Evolutionary conservation across 2,888 invertebrate genomes (phyloP).

Genomic region (Ditylenchus weischeri): DNA sequence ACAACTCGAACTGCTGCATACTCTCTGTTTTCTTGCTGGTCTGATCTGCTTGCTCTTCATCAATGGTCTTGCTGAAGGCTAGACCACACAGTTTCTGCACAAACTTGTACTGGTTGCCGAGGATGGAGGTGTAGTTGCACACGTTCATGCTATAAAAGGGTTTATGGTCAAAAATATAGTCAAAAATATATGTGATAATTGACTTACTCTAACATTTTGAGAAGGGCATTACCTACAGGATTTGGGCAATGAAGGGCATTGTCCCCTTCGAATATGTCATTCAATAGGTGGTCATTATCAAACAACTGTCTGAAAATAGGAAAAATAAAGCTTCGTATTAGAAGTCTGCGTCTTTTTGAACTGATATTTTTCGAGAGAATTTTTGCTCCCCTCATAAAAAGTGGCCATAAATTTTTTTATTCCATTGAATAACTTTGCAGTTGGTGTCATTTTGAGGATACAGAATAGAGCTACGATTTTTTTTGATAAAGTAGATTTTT

Average conservation of each 20-base stretch:
- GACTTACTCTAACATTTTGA: constrained; percentile 18
- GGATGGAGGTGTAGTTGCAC: constrained; percentile 6
- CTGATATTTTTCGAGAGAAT: too few species aligned
- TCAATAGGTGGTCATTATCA: constrained; percentile 10
- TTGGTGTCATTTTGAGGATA: too few species aligned
- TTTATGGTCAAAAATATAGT: not conserved
- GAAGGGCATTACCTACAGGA: constrained; percentile 2
- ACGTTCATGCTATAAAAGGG: not conserved
- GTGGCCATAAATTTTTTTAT: too few species aligned
- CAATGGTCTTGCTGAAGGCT: constrained; percentile 2
- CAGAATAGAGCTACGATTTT: too few species aligned
- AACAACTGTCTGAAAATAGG: constrained; percentile 13
- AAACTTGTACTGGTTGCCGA: constrained; percentile 14
- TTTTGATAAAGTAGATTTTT: too few species aligned
- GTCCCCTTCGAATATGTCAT: constrained; percentile 15
- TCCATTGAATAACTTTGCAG: too few species aligned
- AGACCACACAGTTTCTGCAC: constrained; percentile 14
- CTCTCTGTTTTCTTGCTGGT: not conserved
- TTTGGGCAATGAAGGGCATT: constrained; percentile 3
- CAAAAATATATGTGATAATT: not conserved
- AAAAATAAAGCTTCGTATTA: not conserved
- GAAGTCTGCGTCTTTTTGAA: too few species aligned
- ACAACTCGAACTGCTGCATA: constrained; percentile 12
- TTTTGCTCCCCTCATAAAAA: too few species aligned
- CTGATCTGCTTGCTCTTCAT: not conserved